Evolutionary conservation across 2,797 vertebrate genomes (phyloP).

Genomic region (Serranus cabrilla): DNA sequence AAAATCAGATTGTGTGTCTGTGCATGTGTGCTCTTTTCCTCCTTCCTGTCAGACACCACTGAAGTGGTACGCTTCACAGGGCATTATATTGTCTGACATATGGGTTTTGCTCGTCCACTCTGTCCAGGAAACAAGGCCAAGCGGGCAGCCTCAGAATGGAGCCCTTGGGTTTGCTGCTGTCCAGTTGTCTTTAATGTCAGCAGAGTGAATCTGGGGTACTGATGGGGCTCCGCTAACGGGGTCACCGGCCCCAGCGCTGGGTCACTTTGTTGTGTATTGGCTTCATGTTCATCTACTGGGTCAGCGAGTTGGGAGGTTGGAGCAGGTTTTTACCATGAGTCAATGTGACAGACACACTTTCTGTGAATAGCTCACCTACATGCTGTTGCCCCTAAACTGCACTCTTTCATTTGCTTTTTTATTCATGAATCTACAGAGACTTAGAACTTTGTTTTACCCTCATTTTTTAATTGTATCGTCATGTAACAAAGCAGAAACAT

Average conservation of each 20-base stretch:
- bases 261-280: constrained; percentile 54
- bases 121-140: constrained; percentile 78
- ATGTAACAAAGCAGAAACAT: not conserved
- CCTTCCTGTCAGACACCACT: constrained; percentile 75
- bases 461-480: not conserved
- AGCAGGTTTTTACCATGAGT: constrained; percentile 26
- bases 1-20: constrained; percentile 73
- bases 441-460: not conserved
- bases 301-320: constrained; percentile 47
- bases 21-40: constrained; percentile 24
- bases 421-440: not conserved
- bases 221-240: constrained; percentile 57
- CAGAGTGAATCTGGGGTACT: constrained; percentile 69
- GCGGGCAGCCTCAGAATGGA: constrained; percentile 64
- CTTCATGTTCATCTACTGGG: constrained; percentile 59
- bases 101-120: constrained; percentile 77
- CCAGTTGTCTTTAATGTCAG: constrained; percentile 66
- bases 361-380: constrained; percentile 36
- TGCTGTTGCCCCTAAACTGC: not conserved
- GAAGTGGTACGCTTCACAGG: constrained; percentile 78
- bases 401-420: not conserved
- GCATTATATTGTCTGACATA: constrained; percentile 83
- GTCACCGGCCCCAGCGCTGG: constrained; percentile 57
- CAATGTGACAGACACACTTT: constrained; percentile 42
- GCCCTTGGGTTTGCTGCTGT: constrained; percentile 64